These are phyloP conservation scores for Ciconia stormi DNA, from an alignment of 2,113 vertebrate species.

Conservation along the genomic window DNA sequence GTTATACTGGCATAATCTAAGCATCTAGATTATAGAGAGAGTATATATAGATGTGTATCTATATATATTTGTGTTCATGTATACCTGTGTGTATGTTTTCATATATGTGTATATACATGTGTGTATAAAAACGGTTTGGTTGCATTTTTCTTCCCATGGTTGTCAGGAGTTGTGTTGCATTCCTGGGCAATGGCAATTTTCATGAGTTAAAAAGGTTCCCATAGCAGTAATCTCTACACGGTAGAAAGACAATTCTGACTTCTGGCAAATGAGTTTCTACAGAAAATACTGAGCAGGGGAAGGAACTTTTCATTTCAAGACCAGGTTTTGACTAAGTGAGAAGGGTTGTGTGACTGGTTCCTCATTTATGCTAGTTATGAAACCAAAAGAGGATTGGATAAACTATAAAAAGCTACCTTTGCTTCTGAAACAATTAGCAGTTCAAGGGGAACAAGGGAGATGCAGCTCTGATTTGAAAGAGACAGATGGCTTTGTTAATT, in stretches of 20 bases:
- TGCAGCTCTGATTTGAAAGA: neutral
- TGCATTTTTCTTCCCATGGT: neutral
- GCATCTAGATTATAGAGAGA: neutral
- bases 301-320: neutral
- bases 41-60: constrained; percentile 45
- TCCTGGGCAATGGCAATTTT: neutral
- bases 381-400: neutral
- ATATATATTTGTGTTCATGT: constrained; percentile 25
- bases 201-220: neutral
- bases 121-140: neutral
- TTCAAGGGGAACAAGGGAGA: neutral
- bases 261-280: neutral
- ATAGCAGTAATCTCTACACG: neutral
- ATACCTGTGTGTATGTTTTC: neutral
- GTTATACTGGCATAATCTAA: neutral
- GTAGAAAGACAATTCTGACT: neutral
- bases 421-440: neutral
- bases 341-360: neutral
- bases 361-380: neutral
- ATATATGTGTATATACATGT: neutral
- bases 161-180: neutral
- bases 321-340: neutral
- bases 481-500: neutral
- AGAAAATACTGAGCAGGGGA: neutral
- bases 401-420: neutral